Percentiles rank a stretch among this genome's conserved stretches.
phyloP scores from a whole-genome alignment of 30 jellyfish, hydroid and myxozoan species.

The Aurelia sp. region DNA sequence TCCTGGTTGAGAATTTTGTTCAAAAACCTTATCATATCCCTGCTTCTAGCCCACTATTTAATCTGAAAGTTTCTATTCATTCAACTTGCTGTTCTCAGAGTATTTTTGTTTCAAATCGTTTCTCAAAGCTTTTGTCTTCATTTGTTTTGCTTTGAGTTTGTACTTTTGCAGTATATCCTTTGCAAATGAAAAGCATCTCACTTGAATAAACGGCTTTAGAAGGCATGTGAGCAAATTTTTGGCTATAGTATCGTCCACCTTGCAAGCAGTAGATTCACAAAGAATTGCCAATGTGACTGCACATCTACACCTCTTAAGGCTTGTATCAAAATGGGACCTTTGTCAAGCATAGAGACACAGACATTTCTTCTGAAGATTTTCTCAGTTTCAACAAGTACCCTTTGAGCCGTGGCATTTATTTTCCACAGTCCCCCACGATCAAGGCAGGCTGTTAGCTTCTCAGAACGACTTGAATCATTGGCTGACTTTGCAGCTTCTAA shows the following conservation, averaged over 20 bases:
- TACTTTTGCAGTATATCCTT: constrained; percentile 43
- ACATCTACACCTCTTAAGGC: constrained; percentile 14
- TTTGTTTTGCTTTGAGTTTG: constrained; percentile 28
- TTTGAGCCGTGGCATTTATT: constrained; percentile 15
- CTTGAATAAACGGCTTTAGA: constrained; percentile 30
- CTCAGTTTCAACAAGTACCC: constrained; percentile 4
- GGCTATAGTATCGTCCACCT: constrained; percentile 21
- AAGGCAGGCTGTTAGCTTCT: constrained; percentile 29
- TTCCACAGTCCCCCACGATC: constrained; percentile 44
- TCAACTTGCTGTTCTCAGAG: constrained; percentile 20
- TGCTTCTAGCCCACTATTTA: neutral
- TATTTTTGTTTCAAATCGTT: constrained; percentile 33
- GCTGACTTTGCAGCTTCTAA: constrained; percentile 20
- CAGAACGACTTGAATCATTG: neutral
- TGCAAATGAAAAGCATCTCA: constrained; percentile 48
- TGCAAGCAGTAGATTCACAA: constrained; percentile 35
- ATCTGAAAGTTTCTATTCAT: constrained; percentile 30
- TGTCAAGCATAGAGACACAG: constrained; percentile 15
- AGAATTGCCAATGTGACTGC: constrained; percentile 15
- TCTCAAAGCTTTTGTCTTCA: constrained; percentile 29
- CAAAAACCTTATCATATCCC: too few relatives aligned
- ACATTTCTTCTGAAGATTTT: constrained; percentile 28
- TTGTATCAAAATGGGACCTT: constrained; percentile 13
- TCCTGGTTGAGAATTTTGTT: too few relatives aligned
- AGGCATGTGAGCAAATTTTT: constrained; percentile 35